phyloP scores from a whole-genome alignment of 2,888 invertebrate species.

The Agonopterix arenella region DNA sequence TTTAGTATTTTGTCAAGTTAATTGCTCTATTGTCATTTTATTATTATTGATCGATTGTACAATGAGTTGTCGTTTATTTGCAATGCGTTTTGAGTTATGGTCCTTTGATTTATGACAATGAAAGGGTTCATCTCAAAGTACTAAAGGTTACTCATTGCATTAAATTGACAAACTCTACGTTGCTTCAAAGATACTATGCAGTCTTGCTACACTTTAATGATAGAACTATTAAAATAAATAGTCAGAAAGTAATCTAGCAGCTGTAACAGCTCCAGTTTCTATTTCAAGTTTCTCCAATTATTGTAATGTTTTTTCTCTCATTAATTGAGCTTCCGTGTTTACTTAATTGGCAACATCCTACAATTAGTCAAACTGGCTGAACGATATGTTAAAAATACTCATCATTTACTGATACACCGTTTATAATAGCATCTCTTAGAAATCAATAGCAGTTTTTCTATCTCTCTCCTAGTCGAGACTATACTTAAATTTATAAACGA shows the following conservation, averaged over 20 bases:
- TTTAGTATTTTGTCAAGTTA: slow-evolving; percentile 48
- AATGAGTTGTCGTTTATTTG: slow-evolving; percentile 26
- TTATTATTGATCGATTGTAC: slow-evolving; percentile 39
- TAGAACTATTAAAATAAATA: slow-evolving; percentile 7
- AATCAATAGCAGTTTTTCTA: too few species aligned
- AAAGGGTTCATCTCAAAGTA: slow-evolving; percentile 2
- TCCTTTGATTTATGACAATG: slow-evolving; percentile 19
- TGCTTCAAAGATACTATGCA: too few species aligned
- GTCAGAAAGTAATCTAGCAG: slow-evolving; percentile 28
- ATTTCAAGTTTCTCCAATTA: slow-evolving; percentile 44
- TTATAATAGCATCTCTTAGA: neutral
- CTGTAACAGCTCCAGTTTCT: slow-evolving; percentile 34
- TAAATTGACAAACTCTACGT: neutral
- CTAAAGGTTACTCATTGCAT: neutral
- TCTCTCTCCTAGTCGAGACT: too few species aligned
- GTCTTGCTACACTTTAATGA: slow-evolving; percentile 1
- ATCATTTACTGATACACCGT: slow-evolving; percentile 8
- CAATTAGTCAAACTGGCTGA: slow-evolving; percentile 20
- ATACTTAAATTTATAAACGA: too few species aligned
- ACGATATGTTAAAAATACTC: slow-evolving; percentile 21
- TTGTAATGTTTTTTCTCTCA: slow-evolving; percentile 38
- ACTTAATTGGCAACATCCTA: slow-evolving; percentile 55
- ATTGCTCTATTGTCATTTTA: slow-evolving; percentile 58
- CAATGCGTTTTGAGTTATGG: slow-evolving; percentile 24
- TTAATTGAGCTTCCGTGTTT: slow-evolving; percentile 55